Conservation (phyloP, 2,113 vertebrate species). For the Pluvialis apricaria region DNA sequence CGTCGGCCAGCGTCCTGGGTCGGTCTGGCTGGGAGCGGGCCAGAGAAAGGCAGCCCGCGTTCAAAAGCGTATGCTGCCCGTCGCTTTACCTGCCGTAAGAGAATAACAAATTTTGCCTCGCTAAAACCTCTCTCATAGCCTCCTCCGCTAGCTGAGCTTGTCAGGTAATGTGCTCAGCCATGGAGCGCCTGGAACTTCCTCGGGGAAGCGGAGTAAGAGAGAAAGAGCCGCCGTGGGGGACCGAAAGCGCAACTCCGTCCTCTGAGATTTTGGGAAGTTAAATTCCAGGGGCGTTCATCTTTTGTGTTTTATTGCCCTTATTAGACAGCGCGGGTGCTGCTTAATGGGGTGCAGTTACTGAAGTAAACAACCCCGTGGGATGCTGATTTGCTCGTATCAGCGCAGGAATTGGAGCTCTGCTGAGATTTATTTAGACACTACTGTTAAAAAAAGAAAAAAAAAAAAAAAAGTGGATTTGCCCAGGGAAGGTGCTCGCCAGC, state of each 20-base stretch:
- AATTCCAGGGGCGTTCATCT: constrained; percentile 8
- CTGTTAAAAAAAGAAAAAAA: background rate
- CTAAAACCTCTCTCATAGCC: background rate
- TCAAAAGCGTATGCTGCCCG: background rate
- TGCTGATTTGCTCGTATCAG: background rate
- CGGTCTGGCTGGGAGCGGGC: background rate
- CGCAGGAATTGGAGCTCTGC: background rate
- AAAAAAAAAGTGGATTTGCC: background rate
- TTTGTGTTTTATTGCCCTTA: background rate
- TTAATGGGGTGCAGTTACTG: background rate
- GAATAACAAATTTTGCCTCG: background rate
- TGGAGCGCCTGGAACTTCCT: background rate
- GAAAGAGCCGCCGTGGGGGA: background rate
- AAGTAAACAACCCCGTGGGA: constrained; percentile 21
- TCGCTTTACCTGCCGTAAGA: background rate
- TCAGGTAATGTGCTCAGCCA: background rate
- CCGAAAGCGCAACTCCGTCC: background rate
- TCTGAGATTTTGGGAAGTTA: constrained; percentile 32
- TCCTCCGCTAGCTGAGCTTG: background rate
- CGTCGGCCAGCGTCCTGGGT: background rate
- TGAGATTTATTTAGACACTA: background rate
- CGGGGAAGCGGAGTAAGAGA: background rate
- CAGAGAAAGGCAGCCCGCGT: background rate
- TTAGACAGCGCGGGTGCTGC: background rate
- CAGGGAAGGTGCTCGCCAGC: background rate